Evolutionary conservation across 1,140 invertebrate genomes (phyloP), one percentile per base, ranked within the genome.

Genomic region (Bombus huntii): DNA sequence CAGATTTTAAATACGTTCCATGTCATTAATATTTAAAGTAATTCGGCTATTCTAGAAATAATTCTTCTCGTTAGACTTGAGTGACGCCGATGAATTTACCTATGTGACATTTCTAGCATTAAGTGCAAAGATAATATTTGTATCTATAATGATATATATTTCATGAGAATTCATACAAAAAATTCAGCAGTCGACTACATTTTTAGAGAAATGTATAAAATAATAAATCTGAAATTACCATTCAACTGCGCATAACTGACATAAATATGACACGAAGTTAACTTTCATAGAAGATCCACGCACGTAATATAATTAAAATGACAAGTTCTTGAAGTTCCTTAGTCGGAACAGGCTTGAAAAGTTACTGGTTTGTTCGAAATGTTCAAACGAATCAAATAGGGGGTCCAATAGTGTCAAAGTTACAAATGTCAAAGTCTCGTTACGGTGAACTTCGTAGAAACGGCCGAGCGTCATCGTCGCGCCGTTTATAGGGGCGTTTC

Each of bases 401-500:
- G n/a, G 13, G n/a, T 2, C 65, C 13, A 65, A 82, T 74, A 28
- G 42, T 44, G 53, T 31, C n/a, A 73, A 81, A 81, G 80, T 81
- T 74, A 71, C 57, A 66, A 37, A 66, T 66, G 71, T 75, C 71
- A 44, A 75, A 75, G 31, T 65, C 72, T 75, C 72, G 59, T 82
- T 82, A 82, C 71, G 15, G 9, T 0, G 9, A 75, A 82, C 42
- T 75, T 82, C 42, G 28, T 13, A 53, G 72, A 25, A 74, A 65
- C 70, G 22, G 18, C 28, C 37, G 37, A 74, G 71, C 59, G 5
- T 22, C 47, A 53, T 53, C 71, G 22, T 53, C 39, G 15, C 71
- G n/a, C 25, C 28, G 31, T 47, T 53, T 34, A 72, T 42, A 59
- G 22, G 13, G 18, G 42, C 42, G 34, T 44, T 44, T 44, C 53